Conservation (phyloP, 2,888 invertebrate genomes). For the Drosophila nigritarsus region DNA sequence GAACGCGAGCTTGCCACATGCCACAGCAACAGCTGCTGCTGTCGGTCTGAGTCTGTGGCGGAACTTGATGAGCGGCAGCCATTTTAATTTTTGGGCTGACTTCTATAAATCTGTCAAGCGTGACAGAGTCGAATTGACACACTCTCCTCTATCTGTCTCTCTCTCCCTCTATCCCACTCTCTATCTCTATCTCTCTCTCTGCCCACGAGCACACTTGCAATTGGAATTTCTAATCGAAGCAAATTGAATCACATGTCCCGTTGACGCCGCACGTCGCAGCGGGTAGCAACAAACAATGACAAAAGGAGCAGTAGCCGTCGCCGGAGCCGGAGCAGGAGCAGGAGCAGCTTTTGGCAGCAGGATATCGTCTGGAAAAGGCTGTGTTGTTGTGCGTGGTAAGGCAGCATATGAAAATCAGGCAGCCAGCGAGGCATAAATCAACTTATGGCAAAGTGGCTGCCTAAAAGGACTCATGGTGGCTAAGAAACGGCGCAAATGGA, state of each 20-base stretch:
- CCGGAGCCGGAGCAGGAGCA: neutral
- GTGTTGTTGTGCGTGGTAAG: constrained; percentile 38
- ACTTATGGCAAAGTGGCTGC: constrained; percentile 59
- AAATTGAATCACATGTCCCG: constrained; percentile 78
- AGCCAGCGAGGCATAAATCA: constrained; percentile 59
- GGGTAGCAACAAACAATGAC: constrained; percentile 51
- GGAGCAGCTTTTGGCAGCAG: constrained; percentile 12
- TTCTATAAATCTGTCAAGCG: constrained; percentile 74
- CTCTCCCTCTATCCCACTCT: neutral
- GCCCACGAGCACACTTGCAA: constrained; percentile 31
- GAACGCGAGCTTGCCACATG: constrained; percentile 35
- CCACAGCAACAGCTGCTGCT: constrained; percentile 31
- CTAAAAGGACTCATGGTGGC: constrained; percentile 36
- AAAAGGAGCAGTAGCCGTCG: constrained; percentile 19
- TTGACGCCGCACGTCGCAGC: constrained; percentile 57
- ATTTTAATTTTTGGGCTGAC: constrained; percentile 70
- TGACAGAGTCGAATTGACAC: constrained; percentile 45
- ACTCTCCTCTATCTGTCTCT: neutral
- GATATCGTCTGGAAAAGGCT: constrained; percentile 52
- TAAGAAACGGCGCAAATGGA: constrained; percentile 26
- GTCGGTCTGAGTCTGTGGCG: constrained; percentile 33
- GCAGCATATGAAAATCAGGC: constrained; percentile 53
- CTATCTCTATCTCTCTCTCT: neutral
- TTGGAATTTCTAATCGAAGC: constrained; percentile 79
- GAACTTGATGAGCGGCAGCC: constrained; percentile 68